Conservation (phyloP, 1,140 invertebrate species). For the Halesus radiatus region DNA sequence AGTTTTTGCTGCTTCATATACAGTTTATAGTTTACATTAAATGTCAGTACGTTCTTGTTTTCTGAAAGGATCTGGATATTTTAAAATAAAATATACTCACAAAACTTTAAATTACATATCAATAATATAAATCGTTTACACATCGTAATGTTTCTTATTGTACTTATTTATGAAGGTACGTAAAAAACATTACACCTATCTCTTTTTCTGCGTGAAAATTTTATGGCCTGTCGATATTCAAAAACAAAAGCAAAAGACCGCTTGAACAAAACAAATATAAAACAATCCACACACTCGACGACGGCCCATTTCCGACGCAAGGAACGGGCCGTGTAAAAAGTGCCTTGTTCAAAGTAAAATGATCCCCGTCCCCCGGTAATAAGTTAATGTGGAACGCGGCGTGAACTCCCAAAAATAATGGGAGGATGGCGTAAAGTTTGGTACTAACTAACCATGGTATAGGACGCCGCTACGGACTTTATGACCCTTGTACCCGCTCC, state of each 20-base stretch:
- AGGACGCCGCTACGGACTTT: constrained; percentile 18
- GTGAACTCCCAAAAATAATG: constrained; percentile 44
- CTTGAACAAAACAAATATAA: too few relatives aligned
- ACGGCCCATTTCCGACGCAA: constrained; percentile 5
- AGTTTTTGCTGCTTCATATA: too few relatives aligned
- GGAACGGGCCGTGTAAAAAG: constrained; percentile 23
- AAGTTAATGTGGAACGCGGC: constrained; percentile 42
- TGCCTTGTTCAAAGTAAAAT: constrained; percentile 36
- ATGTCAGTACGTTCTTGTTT: too few relatives aligned
- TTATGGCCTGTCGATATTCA: background rate
- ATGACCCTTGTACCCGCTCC: constrained; percentile 9
- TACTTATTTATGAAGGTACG: too few relatives aligned
- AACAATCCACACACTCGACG: too few relatives aligned
- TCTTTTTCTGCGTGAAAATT: background rate
- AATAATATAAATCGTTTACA: too few relatives aligned
- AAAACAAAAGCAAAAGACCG: background rate
- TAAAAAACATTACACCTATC: background rate
- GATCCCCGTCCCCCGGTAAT: constrained; percentile 26
- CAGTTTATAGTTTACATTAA: too few relatives aligned
- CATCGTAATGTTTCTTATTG: too few relatives aligned
- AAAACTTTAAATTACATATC: too few relatives aligned
- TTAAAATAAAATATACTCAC: too few relatives aligned
- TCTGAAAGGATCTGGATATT: too few relatives aligned
- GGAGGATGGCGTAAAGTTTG: constrained; percentile 46
- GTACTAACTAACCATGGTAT: constrained; percentile 27